Conservation (phyloP, 2,888 invertebrate species). For the Brachynemurus nebulosus region DNA sequence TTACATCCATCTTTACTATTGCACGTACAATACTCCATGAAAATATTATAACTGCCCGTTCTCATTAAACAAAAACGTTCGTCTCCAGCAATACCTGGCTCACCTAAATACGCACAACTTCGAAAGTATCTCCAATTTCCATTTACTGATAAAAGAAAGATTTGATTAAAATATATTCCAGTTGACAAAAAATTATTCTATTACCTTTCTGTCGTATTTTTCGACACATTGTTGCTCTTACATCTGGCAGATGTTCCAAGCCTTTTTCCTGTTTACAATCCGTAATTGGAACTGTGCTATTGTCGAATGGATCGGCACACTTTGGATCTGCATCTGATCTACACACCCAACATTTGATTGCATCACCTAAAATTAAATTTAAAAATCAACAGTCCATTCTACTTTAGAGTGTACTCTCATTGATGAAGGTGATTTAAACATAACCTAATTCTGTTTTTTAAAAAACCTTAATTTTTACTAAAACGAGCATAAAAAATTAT, state of each 20-base stretch:
- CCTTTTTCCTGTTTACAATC: slow-evolving; percentile 39
- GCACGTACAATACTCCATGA: slow-evolving; percentile 87
- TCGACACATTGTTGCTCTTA: slow-evolving; percentile 72
- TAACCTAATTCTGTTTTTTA: too few relatives aligned
- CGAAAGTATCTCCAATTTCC: slow-evolving; percentile 82
- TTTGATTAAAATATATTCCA: neutral
- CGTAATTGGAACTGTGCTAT: slow-evolving; percentile 70
- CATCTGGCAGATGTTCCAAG: slow-evolving; percentile 50
- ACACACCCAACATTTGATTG: slow-evolving; percentile 85
- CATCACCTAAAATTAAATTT: slow-evolving; percentile 34
- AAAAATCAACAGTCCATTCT: neutral
- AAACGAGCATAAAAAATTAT: too few relatives aligned
- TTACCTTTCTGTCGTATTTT: slow-evolving; percentile 79
- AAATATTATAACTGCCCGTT: slow-evolving; percentile 84
- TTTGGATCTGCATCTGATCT: slow-evolving; percentile 79
- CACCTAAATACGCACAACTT: slow-evolving; percentile 80
- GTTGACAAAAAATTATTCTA: neutral
- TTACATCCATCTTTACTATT: slow-evolving; percentile 89
- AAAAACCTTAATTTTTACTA: too few relatives aligned
- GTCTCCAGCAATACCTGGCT: slow-evolving; percentile 79
- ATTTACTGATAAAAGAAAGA: slow-evolving; percentile 43
- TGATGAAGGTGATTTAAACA: too few relatives aligned
- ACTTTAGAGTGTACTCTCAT: too few relatives aligned
- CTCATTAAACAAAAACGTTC: slow-evolving; percentile 84
- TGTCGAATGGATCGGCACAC: slow-evolving; percentile 87